These are phyloP conservation scores for Pelobates cultripes DNA, from an alignment of 2,797 vertebrate species.

Conservation along the genomic window DNA sequence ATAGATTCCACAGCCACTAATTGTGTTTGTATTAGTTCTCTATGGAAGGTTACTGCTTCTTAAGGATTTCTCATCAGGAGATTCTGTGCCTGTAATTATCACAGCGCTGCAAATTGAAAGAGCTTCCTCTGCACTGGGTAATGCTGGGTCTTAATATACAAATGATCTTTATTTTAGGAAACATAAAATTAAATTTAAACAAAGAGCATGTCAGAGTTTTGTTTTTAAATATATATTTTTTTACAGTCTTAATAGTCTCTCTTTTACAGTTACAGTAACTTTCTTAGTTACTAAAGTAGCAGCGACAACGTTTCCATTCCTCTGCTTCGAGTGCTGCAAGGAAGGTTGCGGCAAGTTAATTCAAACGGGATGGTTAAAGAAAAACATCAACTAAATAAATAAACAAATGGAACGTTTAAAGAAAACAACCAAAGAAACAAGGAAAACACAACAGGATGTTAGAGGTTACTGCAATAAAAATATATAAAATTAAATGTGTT, in stretches of 20 bases:
- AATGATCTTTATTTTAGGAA: constrained; percentile 60
- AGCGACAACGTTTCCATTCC: neutral
- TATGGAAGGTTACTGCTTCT: constrained; percentile 59
- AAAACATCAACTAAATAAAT: too few species aligned
- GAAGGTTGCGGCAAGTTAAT: too few species aligned
- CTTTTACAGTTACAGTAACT: too few species aligned
- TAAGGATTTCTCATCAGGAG: constrained; percentile 58
- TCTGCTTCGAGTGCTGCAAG: too few species aligned
- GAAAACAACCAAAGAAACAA: too few species aligned
- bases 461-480: too few species aligned
- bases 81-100: constrained; percentile 64
- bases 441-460: too few species aligned
- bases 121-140: constrained; percentile 55
- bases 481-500: too few species aligned
- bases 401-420: too few species aligned
- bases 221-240: neutral
- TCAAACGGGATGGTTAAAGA: too few species aligned
- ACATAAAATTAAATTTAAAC: constrained; percentile 61
- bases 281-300: neutral
- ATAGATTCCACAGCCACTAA: constrained; percentile 54
- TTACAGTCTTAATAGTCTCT: neutral
- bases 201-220: constrained; percentile 32
- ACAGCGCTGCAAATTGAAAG: constrained; percentile 50
- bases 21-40: constrained; percentile 61
- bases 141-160: constrained; percentile 56